These are phyloP conservation scores for Polypterus bichir DNA, from an alignment of 2,113 vertebrate species.

Conservation along the genomic window DNA sequence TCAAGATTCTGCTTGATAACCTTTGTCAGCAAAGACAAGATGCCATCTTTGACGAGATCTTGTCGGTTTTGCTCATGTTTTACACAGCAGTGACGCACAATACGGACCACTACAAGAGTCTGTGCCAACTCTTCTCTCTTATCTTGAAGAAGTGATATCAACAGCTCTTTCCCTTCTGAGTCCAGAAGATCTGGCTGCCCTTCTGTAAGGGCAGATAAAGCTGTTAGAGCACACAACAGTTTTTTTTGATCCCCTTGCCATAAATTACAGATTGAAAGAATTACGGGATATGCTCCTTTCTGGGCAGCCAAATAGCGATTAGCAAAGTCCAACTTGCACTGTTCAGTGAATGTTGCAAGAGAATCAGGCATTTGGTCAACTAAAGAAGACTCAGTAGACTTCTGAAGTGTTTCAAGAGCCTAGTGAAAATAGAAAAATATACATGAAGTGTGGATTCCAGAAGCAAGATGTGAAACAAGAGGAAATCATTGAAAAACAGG, in stretches of 20 bases:
- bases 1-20: constrained; percentile 42
- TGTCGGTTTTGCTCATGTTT: constrained; percentile 87
- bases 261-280: constrained; percentile 62
- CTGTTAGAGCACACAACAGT: constrained; percentile 38
- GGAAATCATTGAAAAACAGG: too few species aligned
- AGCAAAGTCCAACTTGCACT: constrained; percentile 60
- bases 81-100: constrained; percentile 61
- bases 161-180: constrained; percentile 46
- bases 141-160: constrained; percentile 44
- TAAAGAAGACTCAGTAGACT: constrained; percentile 23
- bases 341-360: constrained; percentile 50
- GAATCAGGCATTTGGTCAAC: constrained; percentile 17
- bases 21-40: constrained; percentile 49
- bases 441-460: neutral
- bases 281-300: constrained; percentile 65
- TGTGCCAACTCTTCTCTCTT: constrained; percentile 23
- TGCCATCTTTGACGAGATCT: constrained; percentile 58
- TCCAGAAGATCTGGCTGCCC: constrained; percentile 87
- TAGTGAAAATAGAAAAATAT: constrained; percentile 23
- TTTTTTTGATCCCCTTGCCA: constrained; percentile 22
- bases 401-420: constrained; percentile 58
- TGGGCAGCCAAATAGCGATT: constrained; percentile 71
- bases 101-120: constrained; percentile 36
- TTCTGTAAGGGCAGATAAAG: constrained; percentile 57
- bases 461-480: too few species aligned